A percentile compares a stretch with the other conserved stretches of the same genome.
Conservation (phyloP, 1,140 invertebrate species). For the Sitodiplosis mosellana region DNA sequence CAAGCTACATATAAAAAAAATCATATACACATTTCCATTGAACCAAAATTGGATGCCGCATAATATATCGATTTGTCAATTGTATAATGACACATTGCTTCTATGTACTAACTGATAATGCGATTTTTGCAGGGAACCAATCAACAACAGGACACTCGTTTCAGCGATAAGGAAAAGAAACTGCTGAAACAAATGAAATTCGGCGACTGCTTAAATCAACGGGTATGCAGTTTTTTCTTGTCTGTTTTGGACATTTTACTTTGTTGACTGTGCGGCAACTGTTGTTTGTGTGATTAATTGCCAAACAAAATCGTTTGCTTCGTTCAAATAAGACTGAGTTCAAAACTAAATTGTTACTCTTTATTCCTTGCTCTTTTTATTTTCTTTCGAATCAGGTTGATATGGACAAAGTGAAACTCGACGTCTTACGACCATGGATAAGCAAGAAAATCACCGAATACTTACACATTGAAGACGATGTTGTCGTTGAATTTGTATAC, state of each 20-base stretch:
- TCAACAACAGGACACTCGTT: constrained; percentile 95
- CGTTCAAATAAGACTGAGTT: too few relatives aligned
- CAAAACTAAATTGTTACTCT: too few relatives aligned
- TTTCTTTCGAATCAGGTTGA: constrained; percentile 62
- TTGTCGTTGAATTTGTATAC: constrained; percentile 96
- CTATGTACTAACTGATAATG: too few relatives aligned
- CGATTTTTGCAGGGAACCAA: constrained; percentile 68
- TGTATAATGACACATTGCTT: too few relatives aligned
- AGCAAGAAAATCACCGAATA: constrained; percentile 89
- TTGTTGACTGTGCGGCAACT: background rate
- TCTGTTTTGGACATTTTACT: background rate
- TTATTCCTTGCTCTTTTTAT: too few relatives aligned
- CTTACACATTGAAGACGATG: constrained; percentile 93
- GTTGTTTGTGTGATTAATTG: constrained; percentile 3
- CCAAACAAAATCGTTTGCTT: too few relatives aligned
- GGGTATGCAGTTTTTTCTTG: constrained; percentile 34
- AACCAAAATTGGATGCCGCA: too few relatives aligned
- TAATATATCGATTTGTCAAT: too few relatives aligned
- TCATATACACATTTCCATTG: too few relatives aligned
- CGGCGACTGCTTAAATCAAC: constrained; percentile 73
- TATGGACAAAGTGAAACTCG: constrained; percentile 94
- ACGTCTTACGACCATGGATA: constrained; percentile 98
- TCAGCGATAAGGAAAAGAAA: constrained; percentile 98
- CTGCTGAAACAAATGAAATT: constrained; percentile 98
- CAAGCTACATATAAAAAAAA: too few relatives aligned